A percentile compares a stretch with the other conserved stretches of the same genome.
Evolutionary conservation across 2,888 invertebrate genomes (phyloP).

Genomic region (Zaprionus lineosus): DNA sequence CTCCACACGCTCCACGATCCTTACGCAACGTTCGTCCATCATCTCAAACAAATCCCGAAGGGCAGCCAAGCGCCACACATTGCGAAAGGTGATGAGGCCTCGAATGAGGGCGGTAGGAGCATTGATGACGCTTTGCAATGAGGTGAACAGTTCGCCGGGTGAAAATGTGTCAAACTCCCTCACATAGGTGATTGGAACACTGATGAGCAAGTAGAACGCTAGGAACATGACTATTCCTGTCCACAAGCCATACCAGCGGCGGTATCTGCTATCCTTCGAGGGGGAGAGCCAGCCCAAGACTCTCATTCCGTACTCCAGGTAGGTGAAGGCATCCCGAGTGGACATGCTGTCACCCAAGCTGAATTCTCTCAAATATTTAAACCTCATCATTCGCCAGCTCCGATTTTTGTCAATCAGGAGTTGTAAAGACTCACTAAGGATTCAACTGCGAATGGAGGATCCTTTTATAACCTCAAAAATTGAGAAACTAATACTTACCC

Average conservation of each 20-base stretch:
- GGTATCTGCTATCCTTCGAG: background rate
- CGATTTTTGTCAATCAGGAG: too few species aligned
- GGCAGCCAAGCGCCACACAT: conserved; percentile 20
- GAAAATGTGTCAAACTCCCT: conserved; percentile 35
- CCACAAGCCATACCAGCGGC: conserved; percentile 3
- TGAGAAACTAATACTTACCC: too few species aligned
- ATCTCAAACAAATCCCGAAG: conserved; percentile 17
- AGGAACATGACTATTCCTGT: conserved; percentile 6
- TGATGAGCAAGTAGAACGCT: conserved; percentile 26
- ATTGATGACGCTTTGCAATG: conserved; percentile 42
- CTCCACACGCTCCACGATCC: background rate
- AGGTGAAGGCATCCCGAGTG: conserved; percentile 34
- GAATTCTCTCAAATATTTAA: conserved; percentile 31
- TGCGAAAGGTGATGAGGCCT: conserved; percentile 3
- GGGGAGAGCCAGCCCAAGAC: conserved; percentile 33
- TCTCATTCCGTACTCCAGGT: conserved; percentile 25
- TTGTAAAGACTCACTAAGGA: too few species aligned
- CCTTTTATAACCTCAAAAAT: too few species aligned
- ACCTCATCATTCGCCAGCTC: conserved; percentile 16
- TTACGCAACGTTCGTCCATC: conserved; percentile 35
- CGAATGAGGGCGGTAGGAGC: conserved; percentile 28
- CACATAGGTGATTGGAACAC: conserved; percentile 23
- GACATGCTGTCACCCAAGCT: conserved; percentile 21
- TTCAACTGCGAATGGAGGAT: too few species aligned
- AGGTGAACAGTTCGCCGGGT: conserved; percentile 51